Evolutionary conservation across 2,888 invertebrate genomes (phyloP).

Genomic region (Synergus japonicus): DNA sequence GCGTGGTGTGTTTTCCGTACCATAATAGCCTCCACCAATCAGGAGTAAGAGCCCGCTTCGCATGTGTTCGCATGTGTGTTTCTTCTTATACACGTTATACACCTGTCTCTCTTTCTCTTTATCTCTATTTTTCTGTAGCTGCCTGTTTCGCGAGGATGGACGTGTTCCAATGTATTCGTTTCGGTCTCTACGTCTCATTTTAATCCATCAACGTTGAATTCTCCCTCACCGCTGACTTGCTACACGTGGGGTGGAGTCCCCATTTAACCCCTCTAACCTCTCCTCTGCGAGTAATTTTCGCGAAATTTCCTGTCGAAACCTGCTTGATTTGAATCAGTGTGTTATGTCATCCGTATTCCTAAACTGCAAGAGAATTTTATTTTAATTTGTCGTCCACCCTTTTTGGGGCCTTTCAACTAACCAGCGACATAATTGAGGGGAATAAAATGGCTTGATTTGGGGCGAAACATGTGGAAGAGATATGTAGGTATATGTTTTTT

Average conservation of each 20-base stretch:
- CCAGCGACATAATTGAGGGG: neutral
- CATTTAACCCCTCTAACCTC: conserved; percentile 53
- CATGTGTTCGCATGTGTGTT: conserved; percentile 39
- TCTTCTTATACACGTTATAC: conserved; percentile 43
- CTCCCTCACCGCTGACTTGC: neutral
- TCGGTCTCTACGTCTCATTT: neutral
- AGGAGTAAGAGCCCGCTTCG: conserved; percentile 51
- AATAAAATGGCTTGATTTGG: neutral
- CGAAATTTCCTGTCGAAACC: conserved; percentile 8
- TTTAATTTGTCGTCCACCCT: neutral
- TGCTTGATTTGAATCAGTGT: neutral
- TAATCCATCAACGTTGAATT: neutral
- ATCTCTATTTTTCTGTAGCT: conserved; percentile 22
- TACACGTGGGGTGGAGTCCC: conserved; percentile 48
- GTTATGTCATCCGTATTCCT: conserved; percentile 30
- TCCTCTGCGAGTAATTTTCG: conserved; percentile 35
- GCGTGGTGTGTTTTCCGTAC: conserved; percentile 77
- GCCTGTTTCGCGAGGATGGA: conserved; percentile 31
- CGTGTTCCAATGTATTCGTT: conserved; percentile 14
- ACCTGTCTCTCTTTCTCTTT: conserved; percentile 33
- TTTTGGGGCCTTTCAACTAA: neutral
- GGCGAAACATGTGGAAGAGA: neutral
- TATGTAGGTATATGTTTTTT: neutral
- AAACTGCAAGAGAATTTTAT: neutral
- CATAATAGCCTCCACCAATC: conserved; percentile 75